Evolutionary conservation across 2,113 vertebrate genomes (phyloP), one percentile per base, ranked within the genome.

Genomic region (Engystomops pustulosus): DNA sequence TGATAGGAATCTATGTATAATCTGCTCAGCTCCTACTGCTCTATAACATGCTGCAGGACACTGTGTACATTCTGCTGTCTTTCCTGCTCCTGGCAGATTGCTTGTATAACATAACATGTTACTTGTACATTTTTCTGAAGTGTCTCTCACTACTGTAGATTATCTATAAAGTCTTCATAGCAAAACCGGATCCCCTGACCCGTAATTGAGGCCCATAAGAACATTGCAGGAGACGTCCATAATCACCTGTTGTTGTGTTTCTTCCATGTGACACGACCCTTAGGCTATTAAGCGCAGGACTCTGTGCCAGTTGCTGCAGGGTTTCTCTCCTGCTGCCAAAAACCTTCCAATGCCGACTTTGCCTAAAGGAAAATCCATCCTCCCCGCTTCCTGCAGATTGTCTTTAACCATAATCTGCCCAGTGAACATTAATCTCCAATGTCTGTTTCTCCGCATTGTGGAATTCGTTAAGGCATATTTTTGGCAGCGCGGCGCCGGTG

Each of bases 381-480:
- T 75, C 34, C 44, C 20, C 34, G 45, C 27, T 4, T 30, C 71
- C 45, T 36, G 30, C 51, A 71, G 49, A 55, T 71, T 58, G 68
- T 82, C 68, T 36, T 70, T 53, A 17, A 38, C 44, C 45, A 23
- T 69, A 81, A 70, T 32, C 34, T 70, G 30, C 41, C 47, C 67
- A 72, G 34, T 60, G 27, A 27, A 27, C 51, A 70, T 72, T 82
- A 60, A 41, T 82, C 68, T 41, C 49, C 34, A 3, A 51, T 68
- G 79, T 80, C 60, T 80, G 79, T 51, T 70, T 82, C 49, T 72
- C 80, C 51, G 49, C 68, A 45, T 72, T 30, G 45, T 72, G 32
- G 68, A 70, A 58, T 82, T 71, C 47, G 38, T 81, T 23, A 81
- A 53, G 49, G 53, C 58, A 81, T n/a, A 60, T 77, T 79, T 72